Evolutionary conservation across 2,888 invertebrate genomes (phyloP).

Genomic region (Philereme transversata): DNA sequence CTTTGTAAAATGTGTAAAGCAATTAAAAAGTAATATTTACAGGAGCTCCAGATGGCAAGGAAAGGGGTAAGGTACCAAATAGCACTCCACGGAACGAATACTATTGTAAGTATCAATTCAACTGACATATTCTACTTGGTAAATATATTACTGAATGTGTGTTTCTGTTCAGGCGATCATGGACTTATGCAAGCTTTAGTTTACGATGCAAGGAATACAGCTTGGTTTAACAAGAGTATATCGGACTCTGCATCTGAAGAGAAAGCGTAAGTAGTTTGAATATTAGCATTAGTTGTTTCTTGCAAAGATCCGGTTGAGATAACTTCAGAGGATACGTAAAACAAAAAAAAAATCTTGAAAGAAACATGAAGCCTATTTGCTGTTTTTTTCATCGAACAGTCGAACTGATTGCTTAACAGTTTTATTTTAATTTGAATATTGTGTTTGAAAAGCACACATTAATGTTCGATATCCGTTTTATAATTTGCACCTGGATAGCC

Average conservation of each 20-base stretch:
- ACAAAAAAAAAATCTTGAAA: too few species aligned
- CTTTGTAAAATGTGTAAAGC: neutral
- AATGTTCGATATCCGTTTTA: slow-evolving; percentile 60
- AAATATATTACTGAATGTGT: neutral
- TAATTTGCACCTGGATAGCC: slow-evolving; percentile 85
- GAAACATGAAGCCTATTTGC: too few species aligned
- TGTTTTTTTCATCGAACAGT: neutral
- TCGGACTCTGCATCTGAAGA: slow-evolving; percentile 89
- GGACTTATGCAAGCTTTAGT: slow-evolving; percentile 93
- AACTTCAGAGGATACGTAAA: too few species aligned
- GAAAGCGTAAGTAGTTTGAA: slow-evolving; percentile 69
- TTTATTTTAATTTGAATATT: slow-evolving; percentile 1
- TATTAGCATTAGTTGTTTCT: neutral
- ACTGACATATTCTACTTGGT: neutral
- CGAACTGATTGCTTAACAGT: neutral
- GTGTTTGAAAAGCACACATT: slow-evolving; percentile 16
- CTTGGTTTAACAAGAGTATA: slow-evolving; percentile 92
- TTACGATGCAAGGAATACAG: slow-evolving; percentile 94
- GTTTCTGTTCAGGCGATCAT: slow-evolving; percentile 87
- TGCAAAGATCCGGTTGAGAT: too few species aligned
- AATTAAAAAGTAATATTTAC: slow-evolving; percentile 36
- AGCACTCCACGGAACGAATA: slow-evolving; percentile 75
- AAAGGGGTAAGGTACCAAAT: slow-evolving; percentile 69
- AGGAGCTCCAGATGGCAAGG: slow-evolving; percentile 69
- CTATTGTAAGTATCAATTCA: slow-evolving; percentile 76